Percentiles rank a stretch among this genome's conserved stretches.
These are phyloP conservation scores for Characodon lateralis DNA, from an alignment of 2,797 vertebrate genomes.

Conservation along the genomic window DNA sequence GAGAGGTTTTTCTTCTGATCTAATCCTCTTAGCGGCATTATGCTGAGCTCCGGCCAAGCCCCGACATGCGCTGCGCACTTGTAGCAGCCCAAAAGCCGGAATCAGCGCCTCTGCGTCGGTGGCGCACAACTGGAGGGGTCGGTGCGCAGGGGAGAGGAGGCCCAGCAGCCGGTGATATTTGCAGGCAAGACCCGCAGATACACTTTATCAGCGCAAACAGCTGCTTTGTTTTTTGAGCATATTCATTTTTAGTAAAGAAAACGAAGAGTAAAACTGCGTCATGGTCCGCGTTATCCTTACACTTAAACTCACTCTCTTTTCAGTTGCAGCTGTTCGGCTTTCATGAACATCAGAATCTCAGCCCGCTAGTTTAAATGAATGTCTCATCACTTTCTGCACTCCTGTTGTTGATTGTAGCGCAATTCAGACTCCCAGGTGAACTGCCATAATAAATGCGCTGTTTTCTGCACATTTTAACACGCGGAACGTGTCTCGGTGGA, in stretches of 20 bases:
- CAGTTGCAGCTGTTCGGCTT: neutral
- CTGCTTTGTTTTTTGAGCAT: neutral
- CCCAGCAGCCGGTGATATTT: constrained; percentile 23
- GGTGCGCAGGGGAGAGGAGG: constrained; percentile 22
- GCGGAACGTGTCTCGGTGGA: neutral
- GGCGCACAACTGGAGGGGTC: constrained; percentile 72
- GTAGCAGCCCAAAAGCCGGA: constrained; percentile 69
- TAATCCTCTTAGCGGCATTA: constrained; percentile 90
- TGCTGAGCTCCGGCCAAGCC: constrained; percentile 76
- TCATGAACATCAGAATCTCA: neutral
- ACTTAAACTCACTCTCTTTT: neutral
- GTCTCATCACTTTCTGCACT: neutral
- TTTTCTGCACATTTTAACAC: neutral
- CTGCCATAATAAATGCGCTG: neutral
- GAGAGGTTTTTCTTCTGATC: constrained; percentile 51
- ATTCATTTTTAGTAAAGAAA: neutral
- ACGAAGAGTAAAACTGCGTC: neutral
- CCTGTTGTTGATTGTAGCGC: neutral
- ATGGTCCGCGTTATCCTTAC: neutral
- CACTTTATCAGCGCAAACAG: neutral
- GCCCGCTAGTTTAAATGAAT: no score
- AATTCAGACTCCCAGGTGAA: no score
- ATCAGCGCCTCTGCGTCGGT: constrained; percentile 74
- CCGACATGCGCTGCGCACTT: constrained; percentile 80
- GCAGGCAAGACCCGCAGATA: constrained; percentile 51